Evolutionary conservation across 2,888 invertebrate species (phyloP).

Genomic region (Epinotia demarniana): DNA sequence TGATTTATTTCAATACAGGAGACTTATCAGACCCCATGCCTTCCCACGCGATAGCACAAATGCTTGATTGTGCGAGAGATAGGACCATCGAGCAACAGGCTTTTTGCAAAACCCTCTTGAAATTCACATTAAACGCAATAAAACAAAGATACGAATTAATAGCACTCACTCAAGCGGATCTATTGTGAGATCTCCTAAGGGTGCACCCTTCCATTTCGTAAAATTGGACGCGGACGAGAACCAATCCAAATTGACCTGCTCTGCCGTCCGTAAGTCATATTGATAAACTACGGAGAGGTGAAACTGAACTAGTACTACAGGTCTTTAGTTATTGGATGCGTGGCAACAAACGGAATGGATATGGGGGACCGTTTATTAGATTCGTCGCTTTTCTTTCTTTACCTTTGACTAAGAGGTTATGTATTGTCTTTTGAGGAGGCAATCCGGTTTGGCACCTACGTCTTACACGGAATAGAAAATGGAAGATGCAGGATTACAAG

Average conservation of each 20-base stretch:
- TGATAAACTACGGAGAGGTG: conserved; percentile 62
- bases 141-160: conserved; percentile 84
- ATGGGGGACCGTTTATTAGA: conserved; percentile 79
- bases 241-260: conserved; percentile 68
- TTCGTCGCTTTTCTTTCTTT: conserved; percentile 80
- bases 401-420: conserved; percentile 76
- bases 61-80: conserved; percentile 23
- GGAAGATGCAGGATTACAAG: conserved; percentile 61
- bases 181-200: conserved; percentile 80
- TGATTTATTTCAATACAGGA: conserved; percentile 71
- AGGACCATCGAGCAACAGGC: conserved; percentile 34
- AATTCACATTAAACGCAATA: conserved; percentile 79
- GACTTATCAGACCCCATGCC: conserved; percentile 53
- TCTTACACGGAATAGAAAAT: conserved; percentile 58
- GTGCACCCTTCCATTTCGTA: conserved; percentile 80
- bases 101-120: conserved; percentile 56
- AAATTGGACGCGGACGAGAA: conserved; percentile 77
- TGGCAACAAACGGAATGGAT: conserved; percentile 79
- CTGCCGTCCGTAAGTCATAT: conserved; percentile 63
- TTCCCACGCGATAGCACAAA: not conserved
- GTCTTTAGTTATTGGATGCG: conserved; percentile 68
- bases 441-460: conserved; percentile 69
- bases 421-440: conserved; percentile 76
- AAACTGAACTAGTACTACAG: conserved; percentile 59
- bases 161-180: conserved; percentile 80